A percentile compares a stretch with the other conserved stretches of the same genome.
phyloP scores from a whole-genome alignment of 2,797 vertebrate species.

The Sebastes oblongus region DNA sequence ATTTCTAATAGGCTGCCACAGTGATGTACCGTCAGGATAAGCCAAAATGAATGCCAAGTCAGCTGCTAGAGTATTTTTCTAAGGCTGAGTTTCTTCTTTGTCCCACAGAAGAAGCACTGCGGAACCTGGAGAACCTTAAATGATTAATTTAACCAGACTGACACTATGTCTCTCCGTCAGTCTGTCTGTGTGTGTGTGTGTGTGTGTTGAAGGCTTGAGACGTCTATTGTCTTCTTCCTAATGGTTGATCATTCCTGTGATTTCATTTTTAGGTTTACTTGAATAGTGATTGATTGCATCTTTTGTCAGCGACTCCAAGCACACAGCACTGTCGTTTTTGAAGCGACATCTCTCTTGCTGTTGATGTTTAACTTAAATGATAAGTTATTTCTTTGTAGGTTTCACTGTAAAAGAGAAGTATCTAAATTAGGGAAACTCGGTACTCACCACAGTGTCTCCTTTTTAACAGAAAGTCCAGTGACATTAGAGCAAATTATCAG shows the following conservation, averaged over 20 bases:
- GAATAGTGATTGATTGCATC: not conserved
- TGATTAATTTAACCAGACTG: slow-evolving; percentile 3
- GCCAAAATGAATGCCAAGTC: slow-evolving; percentile 23
- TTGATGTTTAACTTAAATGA: slow-evolving; percentile 4
- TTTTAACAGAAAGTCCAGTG: not conserved
- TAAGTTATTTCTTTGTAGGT: not conserved
- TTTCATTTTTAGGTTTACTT: not conserved
- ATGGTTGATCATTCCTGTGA: slow-evolving; percentile 18
- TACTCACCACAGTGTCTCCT: not conserved
- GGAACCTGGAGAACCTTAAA: not conserved
- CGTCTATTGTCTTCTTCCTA: not conserved
- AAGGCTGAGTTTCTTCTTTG: slow-evolving; percentile 10
- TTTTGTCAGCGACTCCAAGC: not conserved
- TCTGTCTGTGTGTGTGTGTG: not conserved
- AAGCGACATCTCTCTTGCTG: not conserved
- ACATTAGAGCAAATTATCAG: not conserved
- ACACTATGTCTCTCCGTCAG: not conserved
- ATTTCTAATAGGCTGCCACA: slow-evolving; percentile 52
- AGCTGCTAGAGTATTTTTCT: slow-evolving; percentile 24
- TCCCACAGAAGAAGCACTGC: not conserved
- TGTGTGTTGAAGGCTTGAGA: not conserved
- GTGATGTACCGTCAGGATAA: slow-evolving; percentile 39
- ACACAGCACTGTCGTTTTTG: not conserved
- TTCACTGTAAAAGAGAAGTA: slow-evolving; percentile 28
- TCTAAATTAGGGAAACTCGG: slow-evolving; percentile 16